Conservation (phyloP, 2,113 vertebrate genomes). For the Tinamus guttatus region DNA sequence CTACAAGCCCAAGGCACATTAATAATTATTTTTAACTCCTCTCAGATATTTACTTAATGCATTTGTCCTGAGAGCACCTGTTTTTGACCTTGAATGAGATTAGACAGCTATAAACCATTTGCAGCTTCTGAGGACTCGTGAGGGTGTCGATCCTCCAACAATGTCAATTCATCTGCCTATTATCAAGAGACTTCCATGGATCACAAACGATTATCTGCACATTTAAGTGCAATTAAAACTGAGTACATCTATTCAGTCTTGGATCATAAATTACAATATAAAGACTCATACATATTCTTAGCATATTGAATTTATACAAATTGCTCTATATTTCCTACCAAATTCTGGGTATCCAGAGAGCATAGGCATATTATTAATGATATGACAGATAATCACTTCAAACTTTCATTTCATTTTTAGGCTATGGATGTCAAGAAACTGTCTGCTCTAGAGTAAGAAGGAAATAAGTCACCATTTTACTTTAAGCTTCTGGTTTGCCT, state of each 20-base stretch:
- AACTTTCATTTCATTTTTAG: background rate
- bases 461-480: background rate
- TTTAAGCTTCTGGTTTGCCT: background rate
- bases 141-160: background rate
- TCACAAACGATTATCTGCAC: background rate
- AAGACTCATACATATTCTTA: background rate
- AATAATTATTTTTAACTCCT: background rate
- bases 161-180: background rate
- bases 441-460: background rate
- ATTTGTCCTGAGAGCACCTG: background rate
- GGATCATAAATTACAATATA: background rate
- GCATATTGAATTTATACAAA: background rate
- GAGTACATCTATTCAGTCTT: background rate
- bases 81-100: background rate
- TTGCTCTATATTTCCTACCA: background rate
- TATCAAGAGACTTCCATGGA: background rate
- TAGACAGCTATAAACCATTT: background rate
- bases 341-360: background rate
- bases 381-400: background rate
- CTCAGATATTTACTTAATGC: background rate
- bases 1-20: background rate
- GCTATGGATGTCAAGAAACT: background rate
- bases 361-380: background rate
- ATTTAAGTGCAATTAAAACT: background rate
- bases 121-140: background rate